Evolutionary conservation across 2,113 vertebrate genomes (phyloP).

Genomic region (Candoia aspera): DNA sequence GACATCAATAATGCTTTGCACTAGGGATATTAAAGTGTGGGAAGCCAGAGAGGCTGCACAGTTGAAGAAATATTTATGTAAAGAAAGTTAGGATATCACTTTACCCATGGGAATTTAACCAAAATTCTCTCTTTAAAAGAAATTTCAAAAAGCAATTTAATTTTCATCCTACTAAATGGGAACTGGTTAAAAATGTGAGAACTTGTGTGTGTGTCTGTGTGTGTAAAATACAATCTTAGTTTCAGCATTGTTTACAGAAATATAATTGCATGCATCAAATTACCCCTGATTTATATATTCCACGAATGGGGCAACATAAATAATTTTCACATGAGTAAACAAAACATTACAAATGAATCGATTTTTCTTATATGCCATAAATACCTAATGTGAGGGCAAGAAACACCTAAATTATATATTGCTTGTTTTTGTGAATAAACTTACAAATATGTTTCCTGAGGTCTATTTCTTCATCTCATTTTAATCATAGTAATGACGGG

Average conservation of each 20-base stretch:
- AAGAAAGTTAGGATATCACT: neutral
- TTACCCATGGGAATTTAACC: neutral
- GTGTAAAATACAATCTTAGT: neutral
- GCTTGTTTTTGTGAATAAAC: neutral
- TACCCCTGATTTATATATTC: neutral
- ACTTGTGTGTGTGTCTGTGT: neutral
- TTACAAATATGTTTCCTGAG: neutral
- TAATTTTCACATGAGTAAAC: too few relatives aligned
- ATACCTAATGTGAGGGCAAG: neutral
- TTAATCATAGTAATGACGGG: neutral
- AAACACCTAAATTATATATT: neutral
- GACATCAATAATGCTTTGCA: neutral
- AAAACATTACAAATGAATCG: neutral
- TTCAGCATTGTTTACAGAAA: neutral
- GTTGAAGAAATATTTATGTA: neutral
- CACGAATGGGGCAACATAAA: neutral
- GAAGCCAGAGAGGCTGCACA: neutral
- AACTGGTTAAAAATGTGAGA: neutral
- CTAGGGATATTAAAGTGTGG: neutral
- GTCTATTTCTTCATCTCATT: neutral
- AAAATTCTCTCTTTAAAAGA: neutral
- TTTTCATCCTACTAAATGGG: neutral
- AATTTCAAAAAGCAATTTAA: neutral
- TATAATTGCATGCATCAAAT: neutral
- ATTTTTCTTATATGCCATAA: neutral